Percentiles rank a stretch among this genome's conserved stretches.
These are phyloP conservation scores for Lithophane ornitopus DNA, from an alignment of 2,888 invertebrate genomes.

Conservation along the genomic window DNA sequence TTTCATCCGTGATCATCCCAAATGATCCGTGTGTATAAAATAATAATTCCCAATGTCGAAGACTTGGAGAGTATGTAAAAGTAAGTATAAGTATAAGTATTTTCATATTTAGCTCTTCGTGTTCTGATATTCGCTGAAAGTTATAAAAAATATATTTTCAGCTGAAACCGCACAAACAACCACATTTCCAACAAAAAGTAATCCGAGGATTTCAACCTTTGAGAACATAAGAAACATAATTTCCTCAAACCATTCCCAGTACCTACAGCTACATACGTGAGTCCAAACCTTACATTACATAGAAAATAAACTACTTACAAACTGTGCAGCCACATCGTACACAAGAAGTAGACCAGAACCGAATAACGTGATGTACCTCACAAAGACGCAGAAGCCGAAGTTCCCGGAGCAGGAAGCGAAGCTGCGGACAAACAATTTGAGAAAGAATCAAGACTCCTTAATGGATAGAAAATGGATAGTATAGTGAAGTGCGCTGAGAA, in stretches of 20 bases:
- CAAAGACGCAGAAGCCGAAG: slow-evolving; percentile 53
- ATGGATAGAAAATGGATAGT: slow-evolving; percentile 88
- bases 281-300: slow-evolving; percentile 27
- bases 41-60: background rate
- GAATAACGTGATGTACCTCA: slow-evolving; percentile 39
- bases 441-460: slow-evolving; percentile 84
- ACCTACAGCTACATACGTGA: slow-evolving; percentile 15
- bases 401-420: slow-evolving; percentile 64
- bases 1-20: background rate
- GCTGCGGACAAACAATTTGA: slow-evolving; percentile 80
- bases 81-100: too few relatives aligned
- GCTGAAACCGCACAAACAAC: slow-evolving; percentile 27
- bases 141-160: background rate
- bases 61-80: background rate
- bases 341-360: slow-evolving; percentile 53
- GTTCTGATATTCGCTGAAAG: background rate
- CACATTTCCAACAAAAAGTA: slow-evolving; percentile 18
- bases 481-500: slow-evolving; percentile 74
- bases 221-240: slow-evolving; percentile 14
- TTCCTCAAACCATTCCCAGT: slow-evolving; percentile 14
- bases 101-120: background rate
- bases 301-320: slow-evolving; percentile 36
- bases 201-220: background rate
- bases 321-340: slow-evolving; percentile 42
- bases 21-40: background rate